Conservation (phyloP, 2,113 vertebrate species). For the Delphinapterus leucas region DNA sequence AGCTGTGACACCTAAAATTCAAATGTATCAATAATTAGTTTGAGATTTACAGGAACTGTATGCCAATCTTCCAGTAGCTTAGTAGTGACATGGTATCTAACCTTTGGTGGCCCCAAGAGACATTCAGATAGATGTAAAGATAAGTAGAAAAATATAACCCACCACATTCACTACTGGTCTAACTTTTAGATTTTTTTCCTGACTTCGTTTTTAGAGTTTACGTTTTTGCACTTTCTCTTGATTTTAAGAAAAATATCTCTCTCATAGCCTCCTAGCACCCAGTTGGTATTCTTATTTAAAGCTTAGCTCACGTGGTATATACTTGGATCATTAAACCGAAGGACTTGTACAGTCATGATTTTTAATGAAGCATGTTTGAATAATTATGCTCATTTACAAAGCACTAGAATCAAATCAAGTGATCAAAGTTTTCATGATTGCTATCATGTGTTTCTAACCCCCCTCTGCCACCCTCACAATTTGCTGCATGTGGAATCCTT, state of each 20-base stretch:
- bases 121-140: slow-evolving; percentile 77
- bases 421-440: slow-evolving; percentile 85
- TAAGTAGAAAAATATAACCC: slow-evolving; percentile 76
- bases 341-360: slow-evolving; percentile 80
- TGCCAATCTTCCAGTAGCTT: slow-evolving; percentile 80
- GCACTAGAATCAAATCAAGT: slow-evolving; percentile 87
- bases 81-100: slow-evolving; percentile 79
- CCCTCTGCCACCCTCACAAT: slow-evolving; percentile 67
- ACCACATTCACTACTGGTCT: neutral
- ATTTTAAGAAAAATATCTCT: slow-evolving; percentile 48
- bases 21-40: slow-evolving; percentile 82
- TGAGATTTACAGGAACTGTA: slow-evolving; percentile 83
- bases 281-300: slow-evolving; percentile 81
- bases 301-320: slow-evolving; percentile 74
- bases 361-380: slow-evolving; percentile 86
- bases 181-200: slow-evolving; percentile 32
- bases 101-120: slow-evolving; percentile 78
- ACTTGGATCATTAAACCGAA: slow-evolving; percentile 85
- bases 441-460: slow-evolving; percentile 75
- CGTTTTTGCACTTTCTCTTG: slow-evolving; percentile 10
- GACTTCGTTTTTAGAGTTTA: slow-evolving; percentile 28
- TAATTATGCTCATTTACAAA: slow-evolving; percentile 87
- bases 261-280: slow-evolving; percentile 47
- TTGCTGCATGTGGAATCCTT: slow-evolving; percentile 69
- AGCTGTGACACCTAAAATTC: slow-evolving; percentile 81